phyloP scores from a whole-genome alignment of 2,113 vertebrate species.

The Coptodon rendalli region DNA sequence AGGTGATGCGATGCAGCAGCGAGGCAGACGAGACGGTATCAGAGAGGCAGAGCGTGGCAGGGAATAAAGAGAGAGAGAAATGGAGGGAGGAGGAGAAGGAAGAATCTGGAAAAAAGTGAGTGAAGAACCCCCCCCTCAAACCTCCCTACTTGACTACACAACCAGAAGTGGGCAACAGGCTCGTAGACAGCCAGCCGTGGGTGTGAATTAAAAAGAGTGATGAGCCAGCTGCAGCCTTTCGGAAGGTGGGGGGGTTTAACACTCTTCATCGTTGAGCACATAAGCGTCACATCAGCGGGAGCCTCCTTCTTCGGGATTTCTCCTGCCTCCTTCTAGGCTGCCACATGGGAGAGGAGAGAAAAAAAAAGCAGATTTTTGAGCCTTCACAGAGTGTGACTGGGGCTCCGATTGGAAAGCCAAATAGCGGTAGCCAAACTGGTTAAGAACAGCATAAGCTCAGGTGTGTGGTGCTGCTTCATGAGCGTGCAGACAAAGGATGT shows the following conservation, averaged over 20 bases:
- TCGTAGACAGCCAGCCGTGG: conserved; percentile 39
- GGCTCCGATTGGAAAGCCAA: not conserved
- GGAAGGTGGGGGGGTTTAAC: not conserved
- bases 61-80: not conserved
- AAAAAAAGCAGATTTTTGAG: not conserved
- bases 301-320: not conserved
- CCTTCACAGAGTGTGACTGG: not conserved
- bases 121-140: not conserved
- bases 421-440: not conserved
- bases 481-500: not conserved
- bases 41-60: not conserved
- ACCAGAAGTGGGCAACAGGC: not conserved
- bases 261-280: conserved; percentile 8
- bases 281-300: conserved; percentile 7
- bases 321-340: not conserved
- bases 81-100: not conserved
- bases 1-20: conserved; percentile 56
- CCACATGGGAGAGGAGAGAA: not conserved
- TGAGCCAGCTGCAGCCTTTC: conserved; percentile 12
- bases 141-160: not conserved
- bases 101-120: not conserved
- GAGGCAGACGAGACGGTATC: not conserved
- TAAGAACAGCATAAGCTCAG: not conserved
- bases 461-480: not conserved
- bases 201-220: conserved; percentile 67